These are phyloP conservation scores for Eurytoma californica DNA, from an alignment of 2,888 invertebrate species.

Conservation along the genomic window DNA sequence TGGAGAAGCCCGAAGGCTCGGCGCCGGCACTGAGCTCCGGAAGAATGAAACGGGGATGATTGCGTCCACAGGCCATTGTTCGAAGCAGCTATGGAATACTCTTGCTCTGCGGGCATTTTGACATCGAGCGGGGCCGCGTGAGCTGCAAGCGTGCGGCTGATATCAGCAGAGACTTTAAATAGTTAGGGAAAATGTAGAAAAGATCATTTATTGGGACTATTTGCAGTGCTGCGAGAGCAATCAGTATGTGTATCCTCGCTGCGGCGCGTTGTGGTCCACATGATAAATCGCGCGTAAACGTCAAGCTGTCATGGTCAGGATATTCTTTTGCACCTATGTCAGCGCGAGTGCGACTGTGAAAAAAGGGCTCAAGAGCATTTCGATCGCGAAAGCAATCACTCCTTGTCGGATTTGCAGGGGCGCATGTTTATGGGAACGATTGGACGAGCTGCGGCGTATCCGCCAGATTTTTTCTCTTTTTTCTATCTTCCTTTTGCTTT, in stretches of 20 bases:
- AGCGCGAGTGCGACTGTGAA: conserved; percentile 1
- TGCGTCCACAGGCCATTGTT: conserved; percentile 41
- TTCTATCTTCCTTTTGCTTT: background rate
- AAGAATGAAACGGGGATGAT: conserved; percentile 42
- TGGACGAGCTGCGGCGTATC: conserved; percentile 1
- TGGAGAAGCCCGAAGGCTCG: background rate
- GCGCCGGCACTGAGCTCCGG: background rate
- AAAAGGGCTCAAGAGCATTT: conserved; percentile 6
- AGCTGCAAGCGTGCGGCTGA: no score
- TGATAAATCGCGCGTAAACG: conserved; percentile 48
- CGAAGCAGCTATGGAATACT: conserved; percentile 7
- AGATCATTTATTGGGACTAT: conserved; percentile 21
- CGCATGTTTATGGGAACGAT: conserved; percentile 31
- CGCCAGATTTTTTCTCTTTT: no score
- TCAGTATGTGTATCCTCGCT: background rate
- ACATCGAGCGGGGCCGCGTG: conserved; percentile 27
- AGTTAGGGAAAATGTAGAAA: no score
- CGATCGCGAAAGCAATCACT: conserved; percentile 40
- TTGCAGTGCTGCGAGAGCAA: background rate
- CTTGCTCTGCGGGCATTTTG: conserved; percentile 25
- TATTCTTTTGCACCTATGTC: conserved; percentile 39
- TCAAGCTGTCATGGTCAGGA: conserved; percentile 45
- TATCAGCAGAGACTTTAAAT: conserved; percentile 4
- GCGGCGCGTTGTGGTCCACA: conserved; percentile 1
- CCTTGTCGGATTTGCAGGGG: conserved; percentile 37